phyloP scores from a whole-genome alignment of 2,113 vertebrate species.

The Labrus mixtus region DNA sequence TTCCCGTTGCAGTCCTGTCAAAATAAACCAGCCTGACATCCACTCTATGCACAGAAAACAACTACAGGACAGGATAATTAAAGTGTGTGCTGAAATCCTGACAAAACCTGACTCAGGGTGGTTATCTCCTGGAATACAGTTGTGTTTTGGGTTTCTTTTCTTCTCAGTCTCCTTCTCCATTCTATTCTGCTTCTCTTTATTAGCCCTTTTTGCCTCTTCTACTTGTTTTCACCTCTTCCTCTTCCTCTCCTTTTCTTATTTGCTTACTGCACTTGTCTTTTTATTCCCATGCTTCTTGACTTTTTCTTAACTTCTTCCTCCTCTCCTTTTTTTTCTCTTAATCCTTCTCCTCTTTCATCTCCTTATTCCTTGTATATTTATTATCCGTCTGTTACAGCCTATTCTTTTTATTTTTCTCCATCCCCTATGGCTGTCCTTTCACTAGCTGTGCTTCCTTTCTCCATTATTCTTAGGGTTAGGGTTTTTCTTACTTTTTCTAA shows the following conservation, averaged over 20 bases:
- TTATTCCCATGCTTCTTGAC: no score
- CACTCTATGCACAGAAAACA: constrained; percentile 13
- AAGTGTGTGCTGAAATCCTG: constrained; percentile 2
- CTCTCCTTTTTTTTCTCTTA: neutral
- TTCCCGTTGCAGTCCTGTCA: constrained; percentile 22
- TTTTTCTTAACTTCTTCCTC: no score
- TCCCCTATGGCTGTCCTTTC: no score
- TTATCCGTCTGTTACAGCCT: no score
- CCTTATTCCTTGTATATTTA: neutral
- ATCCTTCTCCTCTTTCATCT: neutral
- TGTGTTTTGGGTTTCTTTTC: neutral
- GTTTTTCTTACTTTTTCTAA: no score
- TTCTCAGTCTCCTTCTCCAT: neutral
- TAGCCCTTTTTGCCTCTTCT: neutral
- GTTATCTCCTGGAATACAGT: neutral
- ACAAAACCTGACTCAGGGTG: constrained; percentile 14
- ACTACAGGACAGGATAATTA: constrained; percentile 31
- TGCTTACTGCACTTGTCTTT: no score
- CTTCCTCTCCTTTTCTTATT: no score
- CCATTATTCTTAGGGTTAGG: no score
- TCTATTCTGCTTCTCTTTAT: neutral
- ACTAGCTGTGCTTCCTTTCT: no score
- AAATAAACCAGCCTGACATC: constrained; percentile 4
- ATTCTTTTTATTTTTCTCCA: no score
- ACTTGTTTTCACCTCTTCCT: no score